A percentile compares a stretch with the other conserved stretches of the same genome.
Evolutionary conservation across 37 sponge, comb jelly and placozoan species (phyloP).

Genomic region (Beroe forskalii): DNA sequence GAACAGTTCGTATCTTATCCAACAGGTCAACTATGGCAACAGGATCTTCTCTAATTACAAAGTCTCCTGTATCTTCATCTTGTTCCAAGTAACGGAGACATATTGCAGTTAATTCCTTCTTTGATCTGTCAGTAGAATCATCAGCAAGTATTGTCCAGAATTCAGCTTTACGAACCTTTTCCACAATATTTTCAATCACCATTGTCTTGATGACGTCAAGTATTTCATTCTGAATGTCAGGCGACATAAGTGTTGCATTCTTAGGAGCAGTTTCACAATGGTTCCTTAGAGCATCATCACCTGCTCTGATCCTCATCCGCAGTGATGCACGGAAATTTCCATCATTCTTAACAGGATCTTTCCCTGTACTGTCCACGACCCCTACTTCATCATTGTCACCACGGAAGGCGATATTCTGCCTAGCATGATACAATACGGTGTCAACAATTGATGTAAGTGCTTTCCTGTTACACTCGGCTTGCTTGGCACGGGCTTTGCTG

Average conservation of each 20-base stretch:
- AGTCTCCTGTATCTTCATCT: not conserved
- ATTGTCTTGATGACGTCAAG: not conserved
- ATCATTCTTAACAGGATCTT: slow-evolving; percentile 41
- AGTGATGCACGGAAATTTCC: slow-evolving; percentile 46
- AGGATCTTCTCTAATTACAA: slow-evolving; percentile 8
- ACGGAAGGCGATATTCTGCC: not conserved
- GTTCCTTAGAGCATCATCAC: slow-evolving; percentile 28
- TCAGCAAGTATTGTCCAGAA: slow-evolving; percentile 62
- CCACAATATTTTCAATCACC: slow-evolving; percentile 2
- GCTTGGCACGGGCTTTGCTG: not conserved
- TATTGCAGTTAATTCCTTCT: slow-evolving; percentile 41
- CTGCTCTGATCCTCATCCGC: slow-evolving; percentile 49
- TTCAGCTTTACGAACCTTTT: not conserved
- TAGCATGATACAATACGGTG: not conserved
- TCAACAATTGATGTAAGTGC: slow-evolving; percentile 24
- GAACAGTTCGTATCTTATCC: not conserved
- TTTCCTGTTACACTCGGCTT: not conserved
- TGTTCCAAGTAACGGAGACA: slow-evolving; percentile 8
- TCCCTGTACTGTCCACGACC: not conserved
- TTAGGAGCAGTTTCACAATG: not conserved
- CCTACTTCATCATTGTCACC: slow-evolving; percentile 4
- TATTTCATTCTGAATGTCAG: slow-evolving; percentile 57
- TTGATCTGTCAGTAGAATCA: slow-evolving; percentile 33
- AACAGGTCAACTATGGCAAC: slow-evolving; percentile 46
- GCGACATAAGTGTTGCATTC: slow-evolving; percentile 50